Evolutionary conservation across 2,797 vertebrate genomes (phyloP).

Genomic region (Amblyraja radiata): DNA sequence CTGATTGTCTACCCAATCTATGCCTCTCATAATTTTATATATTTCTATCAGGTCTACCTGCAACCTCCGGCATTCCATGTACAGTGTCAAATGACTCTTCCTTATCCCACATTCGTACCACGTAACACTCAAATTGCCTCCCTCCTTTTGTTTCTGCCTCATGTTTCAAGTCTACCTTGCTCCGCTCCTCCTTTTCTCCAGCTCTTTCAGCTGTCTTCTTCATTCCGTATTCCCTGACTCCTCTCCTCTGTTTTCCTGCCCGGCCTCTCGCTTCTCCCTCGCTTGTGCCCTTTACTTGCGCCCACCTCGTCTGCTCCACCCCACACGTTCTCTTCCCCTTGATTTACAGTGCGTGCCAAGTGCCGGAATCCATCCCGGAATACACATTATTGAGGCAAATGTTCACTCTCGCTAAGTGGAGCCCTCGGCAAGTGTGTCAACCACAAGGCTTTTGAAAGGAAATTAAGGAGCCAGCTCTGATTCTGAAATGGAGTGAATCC

Average conservation of each 20-base stretch:
- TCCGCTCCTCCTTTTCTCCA: neutral
- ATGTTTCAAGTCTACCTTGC: neutral
- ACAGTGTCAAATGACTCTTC: neutral
- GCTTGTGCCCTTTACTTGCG: neutral
- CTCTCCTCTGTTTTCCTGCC: neutral
- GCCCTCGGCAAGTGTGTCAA: neutral
- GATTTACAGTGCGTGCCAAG: neutral
- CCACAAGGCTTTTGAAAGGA: neutral
- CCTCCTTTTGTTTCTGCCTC: neutral
- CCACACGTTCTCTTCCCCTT: neutral
- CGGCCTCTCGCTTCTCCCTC: too few species aligned
- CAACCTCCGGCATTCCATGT: too few species aligned
- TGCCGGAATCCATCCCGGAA: too few species aligned
- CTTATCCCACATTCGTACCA: neutral
- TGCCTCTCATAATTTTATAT: too few species aligned
- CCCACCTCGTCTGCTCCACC: neutral
- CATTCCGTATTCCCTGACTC: neutral
- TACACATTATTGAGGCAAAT: neutral
- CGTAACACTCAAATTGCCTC: neutral
- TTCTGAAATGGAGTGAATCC: conserved; percentile 2
- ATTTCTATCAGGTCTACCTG: too few species aligned
- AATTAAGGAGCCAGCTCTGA: neutral
- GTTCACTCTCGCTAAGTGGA: neutral
- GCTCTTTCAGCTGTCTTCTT: neutral
- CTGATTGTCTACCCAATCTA: too few species aligned